phyloP scores from a whole-genome alignment of 2,888 invertebrate species.

The Netelia fuscicornis region DNA sequence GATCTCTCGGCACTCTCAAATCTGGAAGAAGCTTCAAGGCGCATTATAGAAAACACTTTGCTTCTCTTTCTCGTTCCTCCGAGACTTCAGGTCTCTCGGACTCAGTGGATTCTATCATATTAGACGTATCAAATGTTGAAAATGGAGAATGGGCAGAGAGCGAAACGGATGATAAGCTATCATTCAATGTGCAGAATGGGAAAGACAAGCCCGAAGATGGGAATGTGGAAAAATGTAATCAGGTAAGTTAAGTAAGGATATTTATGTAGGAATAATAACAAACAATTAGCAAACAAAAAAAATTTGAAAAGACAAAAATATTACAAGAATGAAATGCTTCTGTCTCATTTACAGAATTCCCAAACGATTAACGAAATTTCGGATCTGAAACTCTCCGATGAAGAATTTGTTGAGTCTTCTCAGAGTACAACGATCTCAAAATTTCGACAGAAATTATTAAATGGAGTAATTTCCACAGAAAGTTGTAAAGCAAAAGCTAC shows the following conservation, averaged over 20 bases:
- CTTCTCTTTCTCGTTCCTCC: neutral
- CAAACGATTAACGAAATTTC: neutral
- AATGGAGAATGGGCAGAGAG: neutral
- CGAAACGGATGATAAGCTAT: neutral
- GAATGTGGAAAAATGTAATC: neutral
- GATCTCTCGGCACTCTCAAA: constrained; percentile 46
- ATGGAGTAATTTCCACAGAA: neutral
- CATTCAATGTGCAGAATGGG: neutral
- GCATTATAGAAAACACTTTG: neutral
- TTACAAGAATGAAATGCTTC: no score
- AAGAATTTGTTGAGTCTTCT: constrained; percentile 52
- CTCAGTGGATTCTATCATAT: neutral
- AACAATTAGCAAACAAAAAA: no score
- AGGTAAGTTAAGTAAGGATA: no score
- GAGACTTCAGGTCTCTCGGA: constrained; percentile 7
- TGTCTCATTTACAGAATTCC: constrained; percentile 22
- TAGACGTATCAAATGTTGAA: neutral
- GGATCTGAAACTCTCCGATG: neutral
- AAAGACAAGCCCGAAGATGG: neutral
- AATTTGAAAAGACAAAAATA: no score
- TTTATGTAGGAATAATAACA: neutral
- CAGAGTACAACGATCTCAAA: constrained; percentile 38
- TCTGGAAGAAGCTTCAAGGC: constrained; percentile 20
- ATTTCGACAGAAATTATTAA: constrained; percentile 25
- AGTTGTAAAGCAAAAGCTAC: neutral